Evolutionary conservation across 1,140 invertebrate species (phyloP).

Genomic region (Drosophila ercepeae): DNA sequence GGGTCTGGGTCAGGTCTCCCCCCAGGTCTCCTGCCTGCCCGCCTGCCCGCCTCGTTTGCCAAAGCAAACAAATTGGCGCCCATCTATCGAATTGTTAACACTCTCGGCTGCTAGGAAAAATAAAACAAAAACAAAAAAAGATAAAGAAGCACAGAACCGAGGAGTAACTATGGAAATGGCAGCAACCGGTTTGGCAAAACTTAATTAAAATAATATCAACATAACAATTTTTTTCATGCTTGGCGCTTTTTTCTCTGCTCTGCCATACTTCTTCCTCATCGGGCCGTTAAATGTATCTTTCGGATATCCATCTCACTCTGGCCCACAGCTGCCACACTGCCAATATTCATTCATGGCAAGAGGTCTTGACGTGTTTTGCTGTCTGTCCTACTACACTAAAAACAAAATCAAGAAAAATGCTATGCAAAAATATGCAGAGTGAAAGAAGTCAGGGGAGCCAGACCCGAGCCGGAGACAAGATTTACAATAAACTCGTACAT

Average conservation of each 20-base stretch:
- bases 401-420: slow-evolving; percentile 64
- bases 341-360: slow-evolving; percentile 80
- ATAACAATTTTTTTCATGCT: slow-evolving; percentile 74
- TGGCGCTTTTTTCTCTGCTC: slow-evolving; percentile 11
- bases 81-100: slow-evolving; percentile 78
- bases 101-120: slow-evolving; percentile 32
- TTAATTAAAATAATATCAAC: slow-evolving; percentile 83
- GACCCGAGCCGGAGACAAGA: slow-evolving; percentile 56
- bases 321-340: slow-evolving; percentile 49
- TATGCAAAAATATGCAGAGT: slow-evolving; percentile 82
- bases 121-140: slow-evolving; percentile 1
- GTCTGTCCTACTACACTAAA: slow-evolving; percentile 55
- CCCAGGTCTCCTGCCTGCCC: slow-evolving; percentile 7
- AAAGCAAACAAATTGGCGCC: slow-evolving; percentile 76
- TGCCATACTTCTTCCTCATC: slow-evolving; percentile 63
- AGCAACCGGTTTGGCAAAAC: slow-evolving; percentile 76
- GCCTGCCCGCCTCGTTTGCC: slow-evolving; percentile 44
- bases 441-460: slow-evolving; percentile 62
- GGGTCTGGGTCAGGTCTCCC: slow-evolving; percentile 49
- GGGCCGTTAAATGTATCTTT: slow-evolving; percentile 53
- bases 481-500: slow-evolving; percentile 59
- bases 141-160: slow-evolving; percentile 43
- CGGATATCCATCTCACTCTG: slow-evolving; percentile 34
- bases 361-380: slow-evolving; percentile 50
- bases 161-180: slow-evolving; percentile 56